Evolutionary conservation across 2,797 vertebrate genomes (phyloP).

Genomic region (Spinus olivaceus): DNA sequence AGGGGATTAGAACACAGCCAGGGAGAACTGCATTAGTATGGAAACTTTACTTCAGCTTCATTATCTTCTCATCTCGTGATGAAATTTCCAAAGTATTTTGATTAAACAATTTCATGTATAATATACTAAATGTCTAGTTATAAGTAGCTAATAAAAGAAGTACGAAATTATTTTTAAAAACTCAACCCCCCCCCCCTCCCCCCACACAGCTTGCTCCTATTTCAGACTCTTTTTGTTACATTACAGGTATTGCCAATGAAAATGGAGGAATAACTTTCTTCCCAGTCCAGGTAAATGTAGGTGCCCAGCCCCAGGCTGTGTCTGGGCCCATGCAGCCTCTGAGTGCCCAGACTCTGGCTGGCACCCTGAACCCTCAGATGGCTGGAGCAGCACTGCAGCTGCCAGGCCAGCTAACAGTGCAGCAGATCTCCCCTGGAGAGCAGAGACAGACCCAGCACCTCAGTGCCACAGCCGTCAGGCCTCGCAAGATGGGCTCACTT

Average conservation of each 20-base stretch:
- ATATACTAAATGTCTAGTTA: neutral
- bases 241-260: constrained; percentile 88
- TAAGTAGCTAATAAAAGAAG: neutral
- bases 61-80: neutral
- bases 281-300: constrained; percentile 85
- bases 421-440: constrained; percentile 69
- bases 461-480: neutral
- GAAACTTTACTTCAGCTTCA: neutral
- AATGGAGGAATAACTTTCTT: constrained; percentile 91
- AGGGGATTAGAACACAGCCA: neutral
- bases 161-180: neutral
- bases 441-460: constrained; percentile 38
- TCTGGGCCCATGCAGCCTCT: constrained; percentile 76
- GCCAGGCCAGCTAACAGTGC: constrained; percentile 70
- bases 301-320: constrained; percentile 76
- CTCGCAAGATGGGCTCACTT: constrained; percentile 82
- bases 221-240: neutral
- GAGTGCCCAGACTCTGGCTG: constrained; percentile 76
- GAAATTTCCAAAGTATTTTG: neutral
- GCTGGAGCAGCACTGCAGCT: constrained; percentile 70
- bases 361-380: constrained; percentile 74
- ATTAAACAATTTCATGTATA: neutral
- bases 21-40: neutral
- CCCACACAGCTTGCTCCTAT: neutral
- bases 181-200: neutral